These are phyloP conservation scores for Catharus minimus DNA, from an alignment of 2,113 vertebrate genomes.

Conservation along the genomic window DNA sequence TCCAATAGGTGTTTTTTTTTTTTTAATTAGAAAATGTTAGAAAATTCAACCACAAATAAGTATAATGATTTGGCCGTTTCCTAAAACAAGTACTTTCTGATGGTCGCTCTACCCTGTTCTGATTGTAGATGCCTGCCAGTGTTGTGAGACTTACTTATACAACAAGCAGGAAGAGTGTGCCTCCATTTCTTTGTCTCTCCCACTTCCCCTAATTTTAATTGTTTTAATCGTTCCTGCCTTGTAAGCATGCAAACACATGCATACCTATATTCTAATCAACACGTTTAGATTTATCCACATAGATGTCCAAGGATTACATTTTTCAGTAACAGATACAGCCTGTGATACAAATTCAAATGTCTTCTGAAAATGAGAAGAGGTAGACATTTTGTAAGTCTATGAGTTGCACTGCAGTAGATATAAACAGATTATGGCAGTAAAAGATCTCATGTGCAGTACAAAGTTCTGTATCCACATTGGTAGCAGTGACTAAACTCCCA, in stretches of 20 bases:
- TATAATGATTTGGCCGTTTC: not conserved
- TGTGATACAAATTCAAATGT: not conserved
- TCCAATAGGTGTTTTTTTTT: not conserved
- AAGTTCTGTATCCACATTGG: not conserved
- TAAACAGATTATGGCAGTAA: not conserved
- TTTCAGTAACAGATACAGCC: not conserved
- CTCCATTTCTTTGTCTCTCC: not conserved
- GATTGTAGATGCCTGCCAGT: not conserved
- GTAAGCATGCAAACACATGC: not conserved
- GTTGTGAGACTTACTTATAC: not conserved
- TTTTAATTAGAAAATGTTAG: not conserved
- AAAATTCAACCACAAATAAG: not conserved
- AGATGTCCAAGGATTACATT: not conserved
- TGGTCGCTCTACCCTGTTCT: not conserved
- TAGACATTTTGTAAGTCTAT: not conserved
- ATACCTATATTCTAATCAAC: not conserved
- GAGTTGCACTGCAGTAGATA: not conserved
- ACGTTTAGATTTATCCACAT: not conserved
- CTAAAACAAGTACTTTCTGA: not conserved
- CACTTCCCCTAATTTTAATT: not conserved
- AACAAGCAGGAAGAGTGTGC: not conserved
- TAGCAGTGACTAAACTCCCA: not conserved
- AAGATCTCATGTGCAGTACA: not conserved
- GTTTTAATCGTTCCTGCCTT: not conserved
- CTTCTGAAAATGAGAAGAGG: not conserved